Evolutionary conservation across 2,888 invertebrate species (phyloP).

Genomic region (Himalopsyche japonica): DNA sequence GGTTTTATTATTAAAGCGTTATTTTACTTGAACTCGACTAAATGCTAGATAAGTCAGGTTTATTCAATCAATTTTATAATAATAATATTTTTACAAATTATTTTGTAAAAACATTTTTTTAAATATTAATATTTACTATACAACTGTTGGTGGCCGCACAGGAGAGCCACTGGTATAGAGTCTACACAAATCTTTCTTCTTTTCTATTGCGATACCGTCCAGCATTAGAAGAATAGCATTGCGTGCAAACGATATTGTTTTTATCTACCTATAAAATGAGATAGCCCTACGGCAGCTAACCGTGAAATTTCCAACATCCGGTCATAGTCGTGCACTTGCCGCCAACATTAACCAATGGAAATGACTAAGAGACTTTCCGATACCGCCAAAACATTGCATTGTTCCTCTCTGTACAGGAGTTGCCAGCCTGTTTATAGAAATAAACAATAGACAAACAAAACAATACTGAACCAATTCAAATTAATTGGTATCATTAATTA

Average conservation of each 20-base stretch:
- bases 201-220: neutral
- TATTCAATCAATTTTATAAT: no score
- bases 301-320: conserved; percentile 17
- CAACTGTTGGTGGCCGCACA: no score
- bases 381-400: conserved; percentile 3
- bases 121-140: no score
- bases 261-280: neutral
- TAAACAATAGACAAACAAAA: no score
- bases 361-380: neutral
- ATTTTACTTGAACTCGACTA: no score
- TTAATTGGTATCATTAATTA: no score
- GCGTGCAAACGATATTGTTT: neutral
- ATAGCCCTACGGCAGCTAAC: neutral
- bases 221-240: neutral
- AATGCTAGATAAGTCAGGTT: no score
- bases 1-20: no score
- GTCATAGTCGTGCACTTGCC: conserved; percentile 22
- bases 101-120: no score
- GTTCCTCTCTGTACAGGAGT: neutral
- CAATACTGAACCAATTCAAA: no score
- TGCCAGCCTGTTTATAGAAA: neutral
- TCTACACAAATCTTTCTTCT: neutral
- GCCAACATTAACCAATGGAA: neutral
- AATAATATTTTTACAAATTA: no score
- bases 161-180: no score